Percentiles rank a stretch among this genome's conserved stretches.
Evolutionary conservation across 2,888 invertebrate species (phyloP).

Genomic region (Muscina levida): DNA sequence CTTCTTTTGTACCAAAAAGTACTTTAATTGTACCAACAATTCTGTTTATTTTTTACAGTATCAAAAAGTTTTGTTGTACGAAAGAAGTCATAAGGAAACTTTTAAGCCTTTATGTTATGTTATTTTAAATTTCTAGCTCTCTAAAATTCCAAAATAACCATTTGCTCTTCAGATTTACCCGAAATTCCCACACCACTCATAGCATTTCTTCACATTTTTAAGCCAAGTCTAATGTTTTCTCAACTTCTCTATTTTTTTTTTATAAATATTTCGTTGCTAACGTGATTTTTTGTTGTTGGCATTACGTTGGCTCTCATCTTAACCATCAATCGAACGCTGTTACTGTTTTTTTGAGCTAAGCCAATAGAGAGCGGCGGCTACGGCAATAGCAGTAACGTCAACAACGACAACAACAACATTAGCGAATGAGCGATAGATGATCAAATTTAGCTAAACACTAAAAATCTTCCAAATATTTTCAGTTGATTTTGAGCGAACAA

Average conservation of each 20-base stretch:
- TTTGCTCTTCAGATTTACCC: too few species aligned
- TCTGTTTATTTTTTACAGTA: too few species aligned
- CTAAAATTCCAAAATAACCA: too few species aligned
- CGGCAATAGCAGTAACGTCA: too few species aligned
- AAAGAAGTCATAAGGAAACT: too few species aligned
- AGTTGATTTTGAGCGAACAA: conserved; percentile 73
- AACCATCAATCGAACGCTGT: conserved; percentile 23
- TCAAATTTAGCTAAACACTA: conserved; percentile 17
- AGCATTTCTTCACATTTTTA: conserved; percentile 32
- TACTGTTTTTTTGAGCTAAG: conserved; percentile 7
- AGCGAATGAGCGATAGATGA: not conserved
- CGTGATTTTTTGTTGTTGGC: conserved; percentile 22
- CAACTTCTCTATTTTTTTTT: conserved; percentile 5
- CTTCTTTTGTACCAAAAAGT: too few species aligned
- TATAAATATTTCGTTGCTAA: conserved; percentile 26
- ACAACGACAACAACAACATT: too few species aligned
- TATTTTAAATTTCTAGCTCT: too few species aligned
- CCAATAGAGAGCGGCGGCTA: not conserved
- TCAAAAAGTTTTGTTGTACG: too few species aligned
- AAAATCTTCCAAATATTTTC: conserved; percentile 61
- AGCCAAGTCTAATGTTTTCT: conserved; percentile 47
- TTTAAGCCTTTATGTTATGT: too few species aligned
- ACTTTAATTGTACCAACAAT: too few species aligned
- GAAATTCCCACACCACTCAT: not conserved
- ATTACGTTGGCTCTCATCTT: not conserved